Base-by-base conservation (phyloP, 2,113 vertebrate genomes). In the Gnathonemus echidnorhynchus region DNA sequence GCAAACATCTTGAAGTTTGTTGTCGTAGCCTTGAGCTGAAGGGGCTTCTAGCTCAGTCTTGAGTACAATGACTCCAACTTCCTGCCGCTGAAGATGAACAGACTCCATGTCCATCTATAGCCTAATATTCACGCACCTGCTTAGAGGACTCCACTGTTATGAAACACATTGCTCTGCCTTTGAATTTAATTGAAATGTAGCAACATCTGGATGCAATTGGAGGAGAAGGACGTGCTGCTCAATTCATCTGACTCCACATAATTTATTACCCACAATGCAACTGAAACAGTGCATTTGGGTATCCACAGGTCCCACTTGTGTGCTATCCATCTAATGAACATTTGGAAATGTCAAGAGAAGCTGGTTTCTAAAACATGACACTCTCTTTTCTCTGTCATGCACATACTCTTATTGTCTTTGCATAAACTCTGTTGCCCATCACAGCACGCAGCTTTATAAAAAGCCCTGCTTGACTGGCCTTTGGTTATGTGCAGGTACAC, bases 201-300 rank as follows among this genome's bases (percentile, higher is more conserved):
- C 92, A 94, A 95, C 96, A 96, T 96, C 95, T 96, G 96, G 95
- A 95, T 88, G 95, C 93, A 96, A 96, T 94, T 92, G 92, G 94
- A 96, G 95, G 94, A 89, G 92, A 92, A 92, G 94, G 94, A 96
- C 92, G 92, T 95, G 94, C 93, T 93, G 94, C 94, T 94, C 92
- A 94, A 95, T 95, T 94, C 92, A 91, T 74, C 66, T 74, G 86
- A 88, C 92, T 92, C 86, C 89, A 92, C 94, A 93, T 95, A 95
- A 95, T 96, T 96, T 96, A 96, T 94, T 94, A 91, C 92, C 90
- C 90, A 92, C 77, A 58, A 94, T 92, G 89, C 91, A 89, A 90
- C 94, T 94, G 93, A 94, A 92, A 94, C 92, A 90, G 90, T 90
- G 92, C 90, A 92, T 94, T 11, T 50, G 92, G 92, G 93, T 94